A percentile compares a stretch with the other conserved stretches of the same genome.
These are phyloP conservation scores for Drosophila acutilabella DNA, from an alignment of 2,888 invertebrate species.

Conservation along the genomic window DNA sequence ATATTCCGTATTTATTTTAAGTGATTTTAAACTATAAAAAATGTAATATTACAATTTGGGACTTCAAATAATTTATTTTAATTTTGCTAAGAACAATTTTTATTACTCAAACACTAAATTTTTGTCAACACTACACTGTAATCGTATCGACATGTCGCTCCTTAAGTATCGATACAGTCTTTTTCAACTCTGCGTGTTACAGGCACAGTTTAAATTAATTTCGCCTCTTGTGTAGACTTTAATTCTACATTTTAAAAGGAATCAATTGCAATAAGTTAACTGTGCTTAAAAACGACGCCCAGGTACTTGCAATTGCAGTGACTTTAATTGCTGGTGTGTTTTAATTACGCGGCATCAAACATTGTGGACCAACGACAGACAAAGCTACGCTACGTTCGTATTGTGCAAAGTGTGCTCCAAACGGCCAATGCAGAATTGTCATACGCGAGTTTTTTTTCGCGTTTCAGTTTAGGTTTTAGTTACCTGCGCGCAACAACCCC, in stretches of 20 bases:
- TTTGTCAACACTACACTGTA: constrained; percentile 17
- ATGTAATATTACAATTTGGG: background rate
- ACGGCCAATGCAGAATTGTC: constrained; percentile 65
- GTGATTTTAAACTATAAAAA: background rate
- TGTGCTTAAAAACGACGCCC: constrained; percentile 6
- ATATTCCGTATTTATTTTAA: background rate
- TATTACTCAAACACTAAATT: background rate
- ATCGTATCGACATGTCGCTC: constrained; percentile 19
- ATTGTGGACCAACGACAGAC: constrained; percentile 55
- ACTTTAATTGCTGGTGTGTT: constrained; percentile 3
- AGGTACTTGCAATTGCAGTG: background rate
- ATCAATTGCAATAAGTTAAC: constrained; percentile 16
- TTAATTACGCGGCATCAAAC: constrained; percentile 12
- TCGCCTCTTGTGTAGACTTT: constrained; percentile 51
- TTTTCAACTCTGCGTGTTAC: constrained; percentile 64
- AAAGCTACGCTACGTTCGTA: constrained; percentile 72
- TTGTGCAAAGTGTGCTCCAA: constrained; percentile 63
- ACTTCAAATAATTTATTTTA: too few relatives aligned
- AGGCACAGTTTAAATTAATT: constrained; percentile 78
- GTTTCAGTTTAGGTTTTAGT: constrained; percentile 77
- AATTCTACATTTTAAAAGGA: constrained; percentile 5
- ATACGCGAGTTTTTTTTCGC: constrained; percentile 77
- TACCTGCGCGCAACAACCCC: constrained; percentile 79
- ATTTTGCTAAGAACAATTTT: background rate
- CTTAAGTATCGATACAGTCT: constrained; percentile 39